These are phyloP conservation scores for Delia radicum DNA, from an alignment of 1,140 invertebrate genomes.

Conservation along the genomic window DNA sequence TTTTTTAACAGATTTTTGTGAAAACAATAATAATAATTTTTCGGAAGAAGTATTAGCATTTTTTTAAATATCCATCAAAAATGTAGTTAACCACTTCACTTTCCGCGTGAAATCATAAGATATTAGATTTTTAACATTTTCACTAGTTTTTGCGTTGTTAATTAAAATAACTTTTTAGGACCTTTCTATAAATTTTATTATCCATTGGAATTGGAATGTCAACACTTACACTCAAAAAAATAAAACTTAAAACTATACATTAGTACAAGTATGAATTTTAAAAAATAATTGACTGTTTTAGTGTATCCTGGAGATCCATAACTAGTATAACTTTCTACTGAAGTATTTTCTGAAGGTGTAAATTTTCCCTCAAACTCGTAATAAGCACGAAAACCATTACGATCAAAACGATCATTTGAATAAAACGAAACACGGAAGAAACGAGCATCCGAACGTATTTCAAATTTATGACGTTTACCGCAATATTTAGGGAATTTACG, in stretches of 20 bases:
- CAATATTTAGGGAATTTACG: constrained; percentile 84
- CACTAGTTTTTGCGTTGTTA: too few species aligned
- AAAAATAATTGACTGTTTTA: not conserved
- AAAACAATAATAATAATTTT: too few species aligned
- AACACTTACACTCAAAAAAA: too few species aligned
- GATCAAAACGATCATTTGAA: constrained; percentile 90
- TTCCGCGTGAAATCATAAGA: too few species aligned
- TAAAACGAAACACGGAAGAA: constrained; percentile 94
- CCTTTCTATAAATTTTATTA: too few species aligned
- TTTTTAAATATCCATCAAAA: too few species aligned
- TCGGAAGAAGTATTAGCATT: too few species aligned
- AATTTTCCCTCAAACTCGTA: constrained; percentile 70
- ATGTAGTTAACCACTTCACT: too few species aligned
- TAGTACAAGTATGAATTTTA: not conserved
- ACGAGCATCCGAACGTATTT: constrained; percentile 82
- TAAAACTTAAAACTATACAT: not conserved
- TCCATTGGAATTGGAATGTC: too few species aligned
- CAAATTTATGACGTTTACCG: constrained; percentile 74
- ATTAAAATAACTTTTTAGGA: too few species aligned
- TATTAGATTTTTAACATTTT: too few species aligned
- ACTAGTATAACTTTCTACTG: constrained; percentile 43
- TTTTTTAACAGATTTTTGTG: too few species aligned
- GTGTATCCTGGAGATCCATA: not conserved
- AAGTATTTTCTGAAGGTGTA: constrained; percentile 55
- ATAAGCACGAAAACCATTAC: constrained; percentile 87